Percentiles rank a stretch among this genome's conserved stretches.
phyloP scores from a whole-genome alignment of 2,797 vertebrate genomes.

The Periparus ater region DNA sequence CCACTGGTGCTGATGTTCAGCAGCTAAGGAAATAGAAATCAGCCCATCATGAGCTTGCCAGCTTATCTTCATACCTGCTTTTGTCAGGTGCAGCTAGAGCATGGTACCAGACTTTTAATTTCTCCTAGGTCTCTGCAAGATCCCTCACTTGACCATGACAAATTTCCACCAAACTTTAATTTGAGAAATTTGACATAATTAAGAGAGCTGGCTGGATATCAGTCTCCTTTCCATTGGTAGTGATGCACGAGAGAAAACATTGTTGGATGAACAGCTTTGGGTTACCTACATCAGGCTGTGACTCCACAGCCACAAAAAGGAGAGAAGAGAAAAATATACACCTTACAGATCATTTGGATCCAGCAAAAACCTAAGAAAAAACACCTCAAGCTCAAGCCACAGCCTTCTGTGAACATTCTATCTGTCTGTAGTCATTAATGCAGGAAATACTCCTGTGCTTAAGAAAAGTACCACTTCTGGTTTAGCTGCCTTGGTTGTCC shows the following conservation, averaged over 20 bases:
- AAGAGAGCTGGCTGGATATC: neutral
- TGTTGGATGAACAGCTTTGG: neutral
- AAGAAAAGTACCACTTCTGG: neutral
- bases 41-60: neutral
- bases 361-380: neutral
- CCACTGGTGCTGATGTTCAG: neutral
- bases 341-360: neutral
- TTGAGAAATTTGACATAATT: neutral
- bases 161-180: neutral
- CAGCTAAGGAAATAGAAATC: neutral
- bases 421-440: neutral
- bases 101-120: accelerated
- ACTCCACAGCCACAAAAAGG: neutral
- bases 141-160: neutral
- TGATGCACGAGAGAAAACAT: accelerated
- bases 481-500: neutral
- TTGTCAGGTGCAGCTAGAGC: neutral
- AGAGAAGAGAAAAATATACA: accelerated
- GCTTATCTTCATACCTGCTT: neutral
- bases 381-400: neutral
- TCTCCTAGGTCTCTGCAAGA: neutral
- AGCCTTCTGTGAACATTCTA: neutral
- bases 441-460: neutral
- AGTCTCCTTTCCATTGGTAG: neutral
- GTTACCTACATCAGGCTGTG: neutral